phyloP scores from a whole-genome alignment of 2,113 vertebrate genomes.

The Paradisaea rubra region DNA sequence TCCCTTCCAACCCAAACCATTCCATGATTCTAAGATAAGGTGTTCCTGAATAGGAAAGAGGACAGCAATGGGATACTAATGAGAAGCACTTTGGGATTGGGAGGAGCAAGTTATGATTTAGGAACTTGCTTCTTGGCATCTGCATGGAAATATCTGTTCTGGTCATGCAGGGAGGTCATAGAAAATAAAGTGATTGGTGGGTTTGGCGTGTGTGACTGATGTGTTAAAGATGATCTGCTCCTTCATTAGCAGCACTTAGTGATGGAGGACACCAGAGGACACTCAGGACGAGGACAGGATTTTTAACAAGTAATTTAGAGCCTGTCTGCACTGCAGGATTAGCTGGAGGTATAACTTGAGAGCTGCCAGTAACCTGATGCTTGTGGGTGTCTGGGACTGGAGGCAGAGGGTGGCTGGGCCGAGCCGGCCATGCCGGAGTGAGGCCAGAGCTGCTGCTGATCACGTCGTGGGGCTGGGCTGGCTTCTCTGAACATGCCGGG shows the following conservation, averaged over 20 bases:
- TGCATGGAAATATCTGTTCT: not conserved
- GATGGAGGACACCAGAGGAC: not conserved
- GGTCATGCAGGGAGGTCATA: not conserved
- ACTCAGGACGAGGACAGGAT: not conserved
- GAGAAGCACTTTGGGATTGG: not conserved
- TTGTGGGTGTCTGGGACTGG: not conserved
- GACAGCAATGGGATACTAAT: not conserved
- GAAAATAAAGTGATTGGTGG: conserved; percentile 8
- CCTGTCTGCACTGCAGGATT: not conserved
- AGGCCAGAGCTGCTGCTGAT: not conserved
- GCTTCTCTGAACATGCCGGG: not conserved
- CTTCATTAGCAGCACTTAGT: conserved; percentile 12
- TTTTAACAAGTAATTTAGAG: conserved; percentile 33
- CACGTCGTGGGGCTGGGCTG: not conserved
- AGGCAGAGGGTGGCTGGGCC: not conserved
- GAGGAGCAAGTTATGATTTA: not conserved
- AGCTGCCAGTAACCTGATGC: not conserved
- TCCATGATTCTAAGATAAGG: not conserved
- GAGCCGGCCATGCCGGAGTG: not conserved
- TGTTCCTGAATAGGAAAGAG: not conserved
- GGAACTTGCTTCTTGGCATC: not conserved
- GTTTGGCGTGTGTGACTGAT: conserved; percentile 26
- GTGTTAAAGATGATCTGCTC: conserved; percentile 20
- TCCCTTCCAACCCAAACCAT: not conserved
- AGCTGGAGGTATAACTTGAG: not conserved